These are phyloP conservation scores for Capreolus pygargus DNA, from an alignment of 2,113 vertebrate genomes.

Conservation along the genomic window DNA sequence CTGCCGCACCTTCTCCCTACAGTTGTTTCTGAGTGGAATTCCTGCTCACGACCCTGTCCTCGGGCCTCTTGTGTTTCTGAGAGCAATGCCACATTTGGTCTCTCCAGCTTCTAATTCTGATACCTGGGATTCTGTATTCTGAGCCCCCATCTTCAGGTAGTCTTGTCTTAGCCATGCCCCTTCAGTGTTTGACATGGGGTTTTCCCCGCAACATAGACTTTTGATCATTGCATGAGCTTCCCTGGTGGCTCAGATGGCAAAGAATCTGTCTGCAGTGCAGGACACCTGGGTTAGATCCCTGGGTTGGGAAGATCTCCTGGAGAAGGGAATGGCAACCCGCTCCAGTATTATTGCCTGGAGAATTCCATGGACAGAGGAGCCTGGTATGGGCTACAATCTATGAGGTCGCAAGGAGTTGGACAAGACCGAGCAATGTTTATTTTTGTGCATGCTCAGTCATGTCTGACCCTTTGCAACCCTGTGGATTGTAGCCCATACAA, in stretches of 20 bases:
- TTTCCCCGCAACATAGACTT: rapidly evolving
- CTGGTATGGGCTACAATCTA: not conserved
- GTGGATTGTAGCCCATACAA: not conserved
- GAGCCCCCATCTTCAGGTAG: rapidly evolving
- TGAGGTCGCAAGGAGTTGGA: rapidly evolving
- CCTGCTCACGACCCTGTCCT: rapidly evolving
- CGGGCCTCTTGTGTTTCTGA: not conserved
- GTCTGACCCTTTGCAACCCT: rapidly evolving
- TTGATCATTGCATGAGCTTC: rapidly evolving
- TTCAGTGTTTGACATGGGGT: rapidly evolving
- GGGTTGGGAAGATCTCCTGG: not conserved
- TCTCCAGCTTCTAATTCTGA: not conserved
- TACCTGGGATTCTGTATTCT: rapidly evolving
- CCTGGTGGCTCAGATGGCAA: not conserved
- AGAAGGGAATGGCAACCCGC: not conserved
- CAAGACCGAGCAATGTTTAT: not conserved
- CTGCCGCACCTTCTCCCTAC: rapidly evolving
- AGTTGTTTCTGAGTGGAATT: rapidly evolving
- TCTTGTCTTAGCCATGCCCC: rapidly evolving
- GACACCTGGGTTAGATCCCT: not conserved
- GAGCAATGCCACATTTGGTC: rapidly evolving
- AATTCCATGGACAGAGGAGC: not conserved
- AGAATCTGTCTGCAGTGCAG: rapidly evolving
- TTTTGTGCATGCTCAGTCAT: not conserved
- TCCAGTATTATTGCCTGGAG: not conserved